Percentiles rank a stretch among this genome's conserved stretches.
Evolutionary conservation across 2,888 invertebrate genomes (phyloP).

Genomic region (Luperina nickerlii): DNA sequence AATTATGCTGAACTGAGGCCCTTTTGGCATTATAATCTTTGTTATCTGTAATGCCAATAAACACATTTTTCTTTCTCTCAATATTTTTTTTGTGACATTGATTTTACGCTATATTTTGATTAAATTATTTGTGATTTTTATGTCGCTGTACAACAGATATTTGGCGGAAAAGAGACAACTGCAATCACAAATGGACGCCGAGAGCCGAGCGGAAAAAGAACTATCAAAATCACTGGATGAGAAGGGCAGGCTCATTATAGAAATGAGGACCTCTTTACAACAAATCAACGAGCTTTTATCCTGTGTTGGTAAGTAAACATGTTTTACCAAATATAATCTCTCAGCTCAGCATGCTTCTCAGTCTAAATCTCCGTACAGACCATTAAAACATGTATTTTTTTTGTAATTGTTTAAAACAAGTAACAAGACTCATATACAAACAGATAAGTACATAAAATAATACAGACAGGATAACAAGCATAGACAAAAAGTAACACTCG

Average conservation of each 20-base stretch:
- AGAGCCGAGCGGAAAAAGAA: constrained; percentile 82
- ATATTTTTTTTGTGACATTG: background rate
- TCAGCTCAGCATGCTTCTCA: background rate
- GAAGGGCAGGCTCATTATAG: constrained; percentile 89
- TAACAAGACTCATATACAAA: too few species aligned
- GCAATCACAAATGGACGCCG: constrained; percentile 82
- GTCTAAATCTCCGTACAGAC: background rate
- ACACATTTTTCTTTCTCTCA: too few species aligned
- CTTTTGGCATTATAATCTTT: too few species aligned
- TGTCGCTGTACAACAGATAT: constrained; percentile 78
- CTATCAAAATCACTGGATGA: constrained; percentile 82
- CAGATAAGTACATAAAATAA: too few species aligned
- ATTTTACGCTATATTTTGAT: background rate
- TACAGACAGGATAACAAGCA: too few species aligned
- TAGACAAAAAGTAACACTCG: too few species aligned
- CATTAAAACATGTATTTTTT: background rate
- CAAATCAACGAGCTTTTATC: constrained; percentile 90
- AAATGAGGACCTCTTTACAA: constrained; percentile 90
- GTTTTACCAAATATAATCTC: background rate
- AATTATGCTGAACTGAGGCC: too few species aligned
- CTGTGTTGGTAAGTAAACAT: constrained; percentile 78
- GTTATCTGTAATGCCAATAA: too few species aligned
- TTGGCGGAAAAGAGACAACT: constrained; percentile 85
- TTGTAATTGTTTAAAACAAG: too few species aligned
- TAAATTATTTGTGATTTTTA: background rate